Base-by-base conservation (phyloP, 2,113 vertebrate genomes). In the Nerophis lumbriciformis region DNA sequence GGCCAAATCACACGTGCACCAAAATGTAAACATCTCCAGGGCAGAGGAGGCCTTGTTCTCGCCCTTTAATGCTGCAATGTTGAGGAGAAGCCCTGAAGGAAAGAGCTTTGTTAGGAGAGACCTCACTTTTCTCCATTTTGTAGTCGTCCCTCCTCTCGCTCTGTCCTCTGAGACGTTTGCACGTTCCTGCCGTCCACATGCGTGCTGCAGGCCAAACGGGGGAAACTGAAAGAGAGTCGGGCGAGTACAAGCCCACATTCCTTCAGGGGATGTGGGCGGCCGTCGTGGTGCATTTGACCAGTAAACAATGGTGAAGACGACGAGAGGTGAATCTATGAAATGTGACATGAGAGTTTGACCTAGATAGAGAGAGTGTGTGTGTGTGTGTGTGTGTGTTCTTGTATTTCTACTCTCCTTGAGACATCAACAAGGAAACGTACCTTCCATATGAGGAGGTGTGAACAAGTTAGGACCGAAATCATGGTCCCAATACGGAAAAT, bases 101-200 rank as follows among this genome's bases (percentile, higher is more conserved):
- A 65, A 65, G 65, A 80, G 67, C 81, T 83, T 82, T 76, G 70
- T 85, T 76, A 78, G 65, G 53, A 81, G 63, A 78, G 47, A 55
- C 53, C 71, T 68, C 62, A 35, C 59, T 73, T 63, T 35, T 39
- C 56, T 39, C 38, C 36, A 14, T 10, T 51, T 38, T 55, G 59
- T 16, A 21, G 51, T 61, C 50, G 63, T 57, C 47, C 55, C 49
- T 49, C 19, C 60, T 61, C 59, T 56, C 55, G 62, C 59, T 39
- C 21, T 35, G 44, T 56, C 69, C 69, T 63, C 60, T 14, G 35
- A 81, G 78, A 81, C 62, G 36, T 82, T 81, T 63, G 68, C 85
- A 81, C 71, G 68, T 87, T 83, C 72, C 62, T 78, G 67, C 77
- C 62, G 28, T 80, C 77, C 87, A 87, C 87, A 81, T 87, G 85